A percentile compares a stretch with the other conserved stretches of the same genome.
phyloP scores from a whole-genome alignment of 1,140 invertebrate genomes.

The Hydropsyche tenuis region DNA sequence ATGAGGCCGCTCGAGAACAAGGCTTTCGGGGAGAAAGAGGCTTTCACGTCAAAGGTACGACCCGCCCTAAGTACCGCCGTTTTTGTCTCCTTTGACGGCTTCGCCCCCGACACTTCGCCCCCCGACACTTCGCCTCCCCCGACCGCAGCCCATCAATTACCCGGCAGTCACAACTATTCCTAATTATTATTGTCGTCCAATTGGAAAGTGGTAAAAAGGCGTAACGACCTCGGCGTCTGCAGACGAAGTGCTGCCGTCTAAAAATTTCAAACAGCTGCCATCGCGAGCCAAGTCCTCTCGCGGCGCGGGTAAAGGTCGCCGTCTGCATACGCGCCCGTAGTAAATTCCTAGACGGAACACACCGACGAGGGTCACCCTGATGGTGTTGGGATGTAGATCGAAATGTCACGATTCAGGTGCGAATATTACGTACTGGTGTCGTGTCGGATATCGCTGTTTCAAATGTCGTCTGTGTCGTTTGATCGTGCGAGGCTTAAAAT shows the following conservation, averaged over 20 bases:
- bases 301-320: slow-evolving; percentile 31
- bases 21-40: background rate
- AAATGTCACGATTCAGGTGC: too few species aligned
- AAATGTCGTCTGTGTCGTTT: too few species aligned
- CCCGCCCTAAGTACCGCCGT: background rate
- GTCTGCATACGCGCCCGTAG: slow-evolving; percentile 34
- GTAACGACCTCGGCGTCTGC: slow-evolving; percentile 8
- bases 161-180: background rate
- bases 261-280: slow-evolving; percentile 33
- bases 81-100: slow-evolving; percentile 37
- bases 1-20: too few species aligned
- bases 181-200: slow-evolving; percentile 1
- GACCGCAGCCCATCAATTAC: slow-evolving; percentile 29
- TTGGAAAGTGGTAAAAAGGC: slow-evolving; percentile 9
- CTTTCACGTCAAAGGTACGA: slow-evolving; percentile 37
- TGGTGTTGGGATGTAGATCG: background rate
- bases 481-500: too few species aligned
- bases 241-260: slow-evolving; percentile 25
- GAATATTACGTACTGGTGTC: too few species aligned
- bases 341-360: slow-evolving; percentile 36
- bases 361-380: slow-evolving; percentile 14
- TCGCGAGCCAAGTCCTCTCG: slow-evolving; percentile 10
- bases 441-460: too few species aligned
- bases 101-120: background rate
- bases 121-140: background rate